phyloP scores from a whole-genome alignment of 2,888 invertebrate genomes.

The Mesopsocus fuscifrons region DNA sequence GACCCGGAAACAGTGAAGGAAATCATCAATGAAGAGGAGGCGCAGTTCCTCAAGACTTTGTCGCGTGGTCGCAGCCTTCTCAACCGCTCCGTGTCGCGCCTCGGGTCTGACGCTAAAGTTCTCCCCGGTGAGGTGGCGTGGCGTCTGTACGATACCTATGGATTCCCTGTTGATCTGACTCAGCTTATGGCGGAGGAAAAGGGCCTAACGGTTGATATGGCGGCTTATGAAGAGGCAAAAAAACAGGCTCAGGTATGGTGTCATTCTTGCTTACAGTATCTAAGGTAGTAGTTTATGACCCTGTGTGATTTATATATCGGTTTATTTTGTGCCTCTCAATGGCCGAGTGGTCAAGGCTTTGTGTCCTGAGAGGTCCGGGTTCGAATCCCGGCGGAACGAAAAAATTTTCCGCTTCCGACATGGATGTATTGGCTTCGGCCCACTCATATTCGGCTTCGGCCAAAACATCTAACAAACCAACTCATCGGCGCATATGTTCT shows the following conservation, averaged over 20 bases:
- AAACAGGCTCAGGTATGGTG: constrained; percentile 60
- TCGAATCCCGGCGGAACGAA: too few species aligned
- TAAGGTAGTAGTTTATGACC: too few species aligned
- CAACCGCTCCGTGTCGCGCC: constrained; percentile 73
- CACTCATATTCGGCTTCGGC: too few species aligned
- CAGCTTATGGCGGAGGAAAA: constrained; percentile 96
- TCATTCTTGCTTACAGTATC: too few species aligned
- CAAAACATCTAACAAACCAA: too few species aligned
- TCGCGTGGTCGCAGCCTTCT: constrained; percentile 74
- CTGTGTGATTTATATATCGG: too few species aligned
- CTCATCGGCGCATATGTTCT: too few species aligned
- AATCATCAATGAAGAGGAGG: constrained; percentile 93
- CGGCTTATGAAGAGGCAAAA: constrained; percentile 78
- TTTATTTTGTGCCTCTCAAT: too few species aligned
- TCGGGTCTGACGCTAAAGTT: constrained; percentile 38
- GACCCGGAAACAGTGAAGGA: constrained; percentile 85
- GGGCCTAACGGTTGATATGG: constrained; percentile 70
- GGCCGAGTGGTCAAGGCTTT: too few species aligned
- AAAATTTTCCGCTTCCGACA: too few species aligned
- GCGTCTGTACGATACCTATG: constrained; percentile 97
- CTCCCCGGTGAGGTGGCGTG: constrained; percentile 94
- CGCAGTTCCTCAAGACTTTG: constrained; percentile 92
- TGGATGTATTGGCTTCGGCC: too few species aligned
- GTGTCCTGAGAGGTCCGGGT: too few species aligned
- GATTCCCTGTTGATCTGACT: constrained; percentile 95